These are phyloP conservation scores for Teinopalpus imperialis DNA, from an alignment of 2,888 invertebrate genomes.

Conservation along the genomic window DNA sequence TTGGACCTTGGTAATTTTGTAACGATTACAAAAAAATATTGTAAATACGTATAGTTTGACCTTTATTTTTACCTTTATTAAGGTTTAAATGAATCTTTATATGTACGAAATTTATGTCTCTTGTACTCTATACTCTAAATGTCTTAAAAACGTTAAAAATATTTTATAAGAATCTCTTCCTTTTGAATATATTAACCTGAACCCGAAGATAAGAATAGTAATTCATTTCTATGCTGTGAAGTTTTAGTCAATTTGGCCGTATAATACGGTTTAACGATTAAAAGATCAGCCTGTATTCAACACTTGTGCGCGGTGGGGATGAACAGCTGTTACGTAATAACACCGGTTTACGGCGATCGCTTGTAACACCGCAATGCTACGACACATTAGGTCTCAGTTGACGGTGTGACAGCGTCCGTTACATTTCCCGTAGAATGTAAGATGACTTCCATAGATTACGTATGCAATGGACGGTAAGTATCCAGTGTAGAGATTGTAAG, in stretches of 20 bases:
- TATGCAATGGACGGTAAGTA: not conserved
- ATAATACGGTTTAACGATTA: conserved; percentile 34
- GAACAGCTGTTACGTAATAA: conserved; percentile 46
- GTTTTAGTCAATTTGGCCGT: conserved; percentile 45
- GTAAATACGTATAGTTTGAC: too few species aligned
- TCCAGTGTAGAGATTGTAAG: conserved; percentile 1
- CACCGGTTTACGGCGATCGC: conserved; percentile 19
- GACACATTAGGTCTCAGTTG: not conserved
- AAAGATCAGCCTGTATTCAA: conserved; percentile 54
- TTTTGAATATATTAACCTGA: too few species aligned
- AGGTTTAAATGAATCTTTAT: too few species aligned
- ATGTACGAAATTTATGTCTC: too few species aligned
- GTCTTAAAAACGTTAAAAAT: too few species aligned
- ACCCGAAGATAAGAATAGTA: too few species aligned
- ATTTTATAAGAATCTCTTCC: too few species aligned
- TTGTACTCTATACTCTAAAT: too few species aligned
- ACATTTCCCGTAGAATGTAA: not conserved
- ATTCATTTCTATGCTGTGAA: too few species aligned
- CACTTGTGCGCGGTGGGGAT: conserved; percentile 30
- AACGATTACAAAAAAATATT: too few species aligned
- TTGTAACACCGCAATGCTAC: conserved; percentile 6
- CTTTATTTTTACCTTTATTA: too few species aligned
- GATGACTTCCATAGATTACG: conserved; percentile 14
- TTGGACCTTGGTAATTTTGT: too few species aligned
- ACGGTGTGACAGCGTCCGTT: conserved; percentile 10